Evolutionary conservation across 1,140 invertebrate genomes (phyloP).

Genomic region (Drosophila sproati): DNA sequence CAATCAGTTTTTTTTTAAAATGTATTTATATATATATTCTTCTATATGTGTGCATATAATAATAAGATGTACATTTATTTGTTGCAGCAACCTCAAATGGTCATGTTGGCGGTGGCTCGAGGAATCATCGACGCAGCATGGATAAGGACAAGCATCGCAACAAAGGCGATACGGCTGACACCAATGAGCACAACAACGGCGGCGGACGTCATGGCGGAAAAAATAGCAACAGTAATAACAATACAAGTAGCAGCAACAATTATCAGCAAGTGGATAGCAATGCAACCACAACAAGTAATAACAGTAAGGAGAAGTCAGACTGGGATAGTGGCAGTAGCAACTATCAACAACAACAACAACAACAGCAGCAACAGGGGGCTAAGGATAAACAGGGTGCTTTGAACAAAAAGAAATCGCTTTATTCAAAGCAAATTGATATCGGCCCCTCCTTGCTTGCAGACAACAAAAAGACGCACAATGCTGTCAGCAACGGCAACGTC

Average conservation of each 20-base stretch:
- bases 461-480: slow-evolving; percentile 68
- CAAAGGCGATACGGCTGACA: slow-evolving; percentile 61
- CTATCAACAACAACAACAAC: slow-evolving; percentile 65
- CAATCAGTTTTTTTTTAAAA: too few species aligned
- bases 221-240: slow-evolving; percentile 49
- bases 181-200: slow-evolving; percentile 68
- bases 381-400: slow-evolving; percentile 71
- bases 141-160: slow-evolving; percentile 83
- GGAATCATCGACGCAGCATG: slow-evolving; percentile 78
- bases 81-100: slow-evolving; percentile 77
- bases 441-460: slow-evolving; percentile 41
- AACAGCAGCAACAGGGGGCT: slow-evolving; percentile 59
- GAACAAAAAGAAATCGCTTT: slow-evolving; percentile 16
- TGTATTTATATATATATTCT: too few species aligned
- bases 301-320: slow-evolving; percentile 79
- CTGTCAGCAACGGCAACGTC: slow-evolving; percentile 72
- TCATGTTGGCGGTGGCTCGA: slow-evolving; percentile 63
- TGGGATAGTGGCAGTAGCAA: slow-evolving; percentile 72
- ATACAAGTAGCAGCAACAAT: slow-evolving; percentile 50
- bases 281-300: slow-evolving; percentile 62
- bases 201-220: slow-evolving; percentile 55
- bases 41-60: slow-evolving; percentile 21
- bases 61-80: slow-evolving; percentile 24
- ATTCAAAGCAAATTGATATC: slow-evolving; percentile 25
- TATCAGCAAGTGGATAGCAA: slow-evolving; percentile 63